Evolutionary conservation across 2,888 invertebrate genomes (phyloP), one percentile per base, ranked within the genome.

Genomic region (Theodoxus fluviatilis): DNA sequence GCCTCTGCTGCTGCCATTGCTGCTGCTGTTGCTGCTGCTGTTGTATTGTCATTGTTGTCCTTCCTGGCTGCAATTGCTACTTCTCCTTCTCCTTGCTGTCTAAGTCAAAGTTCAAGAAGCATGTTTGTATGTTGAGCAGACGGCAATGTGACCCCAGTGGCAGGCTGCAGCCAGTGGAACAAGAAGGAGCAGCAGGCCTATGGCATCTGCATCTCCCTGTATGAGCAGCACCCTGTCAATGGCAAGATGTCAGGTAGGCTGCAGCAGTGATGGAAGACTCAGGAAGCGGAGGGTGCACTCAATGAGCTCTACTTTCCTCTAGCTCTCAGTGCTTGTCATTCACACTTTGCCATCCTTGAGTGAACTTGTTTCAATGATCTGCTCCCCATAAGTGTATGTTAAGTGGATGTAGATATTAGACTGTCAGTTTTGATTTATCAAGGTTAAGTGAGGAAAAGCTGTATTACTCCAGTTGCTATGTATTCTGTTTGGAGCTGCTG

Each of bases 181-280:
- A 84, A 79, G 15, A 85, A 86, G 69, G 83, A 83, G 57, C 81
- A 85, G 65, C 85, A 84, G 69, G 91, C 92, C 2, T 93, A 90
- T 83, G 93, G 93, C 52, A 89, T 92, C 67, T 92, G 92, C 37
- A 92, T 93, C 70, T 94, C 94, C 0, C 88, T 95, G 61, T 95
- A 95, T 84, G 95, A 95, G 83, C 91, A 91, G 79, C 93, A 94
- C 88, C 94, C 94, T 77, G 89, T 93, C 61, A 93, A 92, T 69
- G 91, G 92, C 22, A 87, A 88, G 77, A 87, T 88, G 75, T 89
- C 89, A 69, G 89, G 90, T 85, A 81, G 75, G 76, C 15, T 6
- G 1, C 31, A 25, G 57, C 18, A 18, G 28, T n/a, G 4, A 28
- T 22, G 18, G 18, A 59, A 59, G 28, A n/a, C n/a, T n/a, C n/a